Evolutionary conservation across 2,113 vertebrate genomes (phyloP).

Genomic region (Aphelocoma coerulescens): DNA sequence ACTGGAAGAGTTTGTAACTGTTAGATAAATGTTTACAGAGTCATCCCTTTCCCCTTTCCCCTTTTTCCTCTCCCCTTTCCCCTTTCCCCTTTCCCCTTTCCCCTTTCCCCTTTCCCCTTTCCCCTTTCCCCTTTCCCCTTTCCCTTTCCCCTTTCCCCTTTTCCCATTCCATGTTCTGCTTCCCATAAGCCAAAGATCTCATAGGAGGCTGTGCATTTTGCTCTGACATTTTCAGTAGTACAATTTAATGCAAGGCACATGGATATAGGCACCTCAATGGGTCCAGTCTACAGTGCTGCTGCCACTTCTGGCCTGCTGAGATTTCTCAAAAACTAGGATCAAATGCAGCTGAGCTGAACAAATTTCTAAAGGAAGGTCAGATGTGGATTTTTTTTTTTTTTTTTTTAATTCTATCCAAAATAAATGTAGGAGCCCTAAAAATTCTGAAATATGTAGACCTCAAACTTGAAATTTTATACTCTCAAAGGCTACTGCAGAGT

Average conservation of each 20-base stretch:
- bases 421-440: neutral
- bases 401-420: neutral
- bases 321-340: neutral
- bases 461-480: neutral
- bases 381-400: neutral
- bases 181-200: neutral
- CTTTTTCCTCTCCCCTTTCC: accelerated
- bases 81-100: too few relatives aligned
- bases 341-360: neutral
- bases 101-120: too few relatives aligned
- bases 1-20: neutral
- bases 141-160: too few relatives aligned
- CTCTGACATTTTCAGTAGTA: neutral
- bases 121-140: too few relatives aligned
- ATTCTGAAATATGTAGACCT: neutral
- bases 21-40: neutral
- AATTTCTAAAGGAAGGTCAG: neutral
- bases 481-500: neutral
- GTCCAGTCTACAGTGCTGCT: neutral
- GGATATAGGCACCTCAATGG: neutral
- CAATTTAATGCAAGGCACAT: neutral
- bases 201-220: neutral
- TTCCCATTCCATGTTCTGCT: neutral
- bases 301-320: neutral
- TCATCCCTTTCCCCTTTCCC: accelerated